phyloP scores from a whole-genome alignment of 1,140 invertebrate genomes.

The Steinernema feltiae region DNA sequence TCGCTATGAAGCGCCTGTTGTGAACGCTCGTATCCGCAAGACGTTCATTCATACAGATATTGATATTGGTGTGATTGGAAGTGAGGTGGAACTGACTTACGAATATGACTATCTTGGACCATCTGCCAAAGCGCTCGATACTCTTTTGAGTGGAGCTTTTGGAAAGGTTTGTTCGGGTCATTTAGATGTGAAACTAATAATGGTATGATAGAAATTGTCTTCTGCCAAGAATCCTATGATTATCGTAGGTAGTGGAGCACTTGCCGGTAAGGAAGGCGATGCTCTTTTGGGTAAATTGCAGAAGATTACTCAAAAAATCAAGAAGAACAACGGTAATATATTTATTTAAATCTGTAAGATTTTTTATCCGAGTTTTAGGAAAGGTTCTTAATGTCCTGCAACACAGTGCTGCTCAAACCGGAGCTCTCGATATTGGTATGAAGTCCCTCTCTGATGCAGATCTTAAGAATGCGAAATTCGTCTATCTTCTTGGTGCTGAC shows the following conservation, averaged over 20 bases:
- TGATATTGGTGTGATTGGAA: constrained; percentile 72
- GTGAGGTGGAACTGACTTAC: constrained; percentile 86
- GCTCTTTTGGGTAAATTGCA: constrained; percentile 72
- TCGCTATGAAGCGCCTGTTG: constrained; percentile 88
- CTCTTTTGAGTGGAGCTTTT: constrained; percentile 59
- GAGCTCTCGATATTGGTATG: constrained; percentile 90
- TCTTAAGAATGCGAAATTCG: constrained; percentile 68
- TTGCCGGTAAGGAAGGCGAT: constrained; percentile 73
- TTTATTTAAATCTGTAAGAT: constrained; percentile 19
- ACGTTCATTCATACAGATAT: constrained; percentile 62
- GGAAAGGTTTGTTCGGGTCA: constrained; percentile 32
- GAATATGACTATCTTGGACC: constrained; percentile 67
- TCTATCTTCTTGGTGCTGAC: constrained; percentile 88
- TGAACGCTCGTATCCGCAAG: constrained; percentile 91
- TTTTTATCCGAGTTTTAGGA: not conserved
- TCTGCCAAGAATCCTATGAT: constrained; percentile 81
- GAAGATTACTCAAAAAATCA: constrained; percentile 63
- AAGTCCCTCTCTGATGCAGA: constrained; percentile 54
- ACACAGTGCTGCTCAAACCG: constrained; percentile 71
- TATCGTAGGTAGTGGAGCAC: constrained; percentile 77
- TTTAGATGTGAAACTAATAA: not conserved
- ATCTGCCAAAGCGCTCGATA: constrained; percentile 41
- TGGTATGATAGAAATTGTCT: constrained; percentile 67
- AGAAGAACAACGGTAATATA: constrained; percentile 60
- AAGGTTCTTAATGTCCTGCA: constrained; percentile 58